Conservation (phyloP, 2,888 invertebrate species). For the Brachycybe producta region DNA sequence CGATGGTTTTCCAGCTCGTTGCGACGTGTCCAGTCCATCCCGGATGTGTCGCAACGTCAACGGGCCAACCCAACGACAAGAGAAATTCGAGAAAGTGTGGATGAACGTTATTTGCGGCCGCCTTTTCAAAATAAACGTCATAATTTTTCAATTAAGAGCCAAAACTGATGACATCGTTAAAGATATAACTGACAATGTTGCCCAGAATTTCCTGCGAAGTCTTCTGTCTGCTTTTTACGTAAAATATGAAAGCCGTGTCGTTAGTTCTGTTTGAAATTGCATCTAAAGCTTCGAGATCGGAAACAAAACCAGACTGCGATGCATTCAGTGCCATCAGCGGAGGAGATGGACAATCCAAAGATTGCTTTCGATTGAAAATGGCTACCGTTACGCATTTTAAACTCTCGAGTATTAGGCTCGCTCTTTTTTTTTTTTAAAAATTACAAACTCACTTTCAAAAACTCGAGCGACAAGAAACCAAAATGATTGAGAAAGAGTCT, state of each 20-base stretch:
- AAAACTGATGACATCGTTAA: too few relatives aligned
- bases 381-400: neutral
- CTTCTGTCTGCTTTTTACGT: conserved; percentile 74
- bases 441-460: conserved; percentile 39
- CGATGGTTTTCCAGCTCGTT: conserved; percentile 50
- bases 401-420: neutral
- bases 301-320: conserved; percentile 52
- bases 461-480: conserved; percentile 59
- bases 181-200: conserved; percentile 47
- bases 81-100: conserved; percentile 46
- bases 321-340: conserved; percentile 60
- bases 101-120: too few relatives aligned
- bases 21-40: conserved; percentile 88
- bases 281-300: conserved; percentile 70
- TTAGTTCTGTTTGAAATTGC: conserved; percentile 71
- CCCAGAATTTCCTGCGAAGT: conserved; percentile 62
- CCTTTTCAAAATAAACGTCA: too few relatives aligned
- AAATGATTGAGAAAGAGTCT: conserved; percentile 89
- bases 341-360: conserved; percentile 33
- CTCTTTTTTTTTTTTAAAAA: neutral
- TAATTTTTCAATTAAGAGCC: too few relatives aligned
- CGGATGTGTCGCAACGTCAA: conserved; percentile 68
- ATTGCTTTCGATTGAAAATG: conserved; percentile 25
- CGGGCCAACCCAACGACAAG: conserved; percentile 73
- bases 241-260: conserved; percentile 89